Percentiles rank a stretch among this genome's conserved stretches.
These are phyloP conservation scores for Phytoseiulus persimilis DNA, from an alignment of 2,888 invertebrate genomes.

Conservation along the genomic window DNA sequence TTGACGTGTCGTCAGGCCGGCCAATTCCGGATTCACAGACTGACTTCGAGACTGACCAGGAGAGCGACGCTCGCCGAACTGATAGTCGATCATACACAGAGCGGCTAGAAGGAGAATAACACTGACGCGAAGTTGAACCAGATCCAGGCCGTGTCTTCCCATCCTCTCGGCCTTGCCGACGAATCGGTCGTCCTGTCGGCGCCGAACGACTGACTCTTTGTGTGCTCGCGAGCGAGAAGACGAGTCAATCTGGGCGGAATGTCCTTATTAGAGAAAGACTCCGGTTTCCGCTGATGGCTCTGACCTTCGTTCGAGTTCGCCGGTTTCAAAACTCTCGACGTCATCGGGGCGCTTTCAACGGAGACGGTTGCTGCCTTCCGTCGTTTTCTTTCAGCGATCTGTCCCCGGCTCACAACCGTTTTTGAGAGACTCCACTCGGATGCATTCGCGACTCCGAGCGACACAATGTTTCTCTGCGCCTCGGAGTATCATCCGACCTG, in stretches of 20 bases:
- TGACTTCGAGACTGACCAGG: not conserved
- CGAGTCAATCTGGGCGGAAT: not conserved
- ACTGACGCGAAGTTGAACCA: not conserved
- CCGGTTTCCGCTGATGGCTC: not conserved
- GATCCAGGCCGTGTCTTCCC: not conserved
- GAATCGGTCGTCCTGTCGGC: not conserved
- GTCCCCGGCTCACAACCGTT: no score
- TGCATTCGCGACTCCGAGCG: no score
- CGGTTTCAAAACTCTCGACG: not conserved
- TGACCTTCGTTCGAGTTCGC: not conserved
- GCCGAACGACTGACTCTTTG: no score
- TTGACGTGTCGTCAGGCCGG: not conserved
- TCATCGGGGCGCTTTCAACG: not conserved
- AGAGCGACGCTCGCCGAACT: not conserved
- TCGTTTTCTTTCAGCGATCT: not conserved
- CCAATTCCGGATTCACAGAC: not conserved
- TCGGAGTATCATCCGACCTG: no score
- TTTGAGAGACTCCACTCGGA: no score
- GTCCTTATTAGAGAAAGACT: not conserved
- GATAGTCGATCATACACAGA: no score
- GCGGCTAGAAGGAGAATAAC: not conserved
- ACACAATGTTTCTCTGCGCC: no score
- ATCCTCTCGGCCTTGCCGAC: not conserved
- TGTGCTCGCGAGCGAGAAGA: not conserved
- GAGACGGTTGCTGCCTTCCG: not conserved